Evolutionary conservation across 2,113 vertebrate species (phyloP).

Genomic region (Cynocephalus volans): DNA sequence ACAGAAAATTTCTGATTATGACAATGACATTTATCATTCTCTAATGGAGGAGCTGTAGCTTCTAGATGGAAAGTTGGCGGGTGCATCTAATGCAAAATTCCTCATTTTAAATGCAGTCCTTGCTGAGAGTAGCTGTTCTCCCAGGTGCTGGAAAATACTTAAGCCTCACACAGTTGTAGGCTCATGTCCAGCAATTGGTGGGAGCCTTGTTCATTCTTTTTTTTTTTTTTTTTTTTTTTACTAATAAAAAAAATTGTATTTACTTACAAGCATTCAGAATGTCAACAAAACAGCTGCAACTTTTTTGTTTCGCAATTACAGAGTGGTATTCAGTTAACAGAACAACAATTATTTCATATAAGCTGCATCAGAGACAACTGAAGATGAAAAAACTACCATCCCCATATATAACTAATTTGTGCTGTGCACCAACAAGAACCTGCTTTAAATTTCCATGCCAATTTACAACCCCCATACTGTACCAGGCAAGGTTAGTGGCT

Average conservation of each 20-base stretch:
- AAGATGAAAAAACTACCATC: constrained; percentile 93
- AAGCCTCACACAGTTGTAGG: background rate
- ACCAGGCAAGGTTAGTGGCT: constrained; percentile 95
- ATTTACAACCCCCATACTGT: constrained; percentile 94
- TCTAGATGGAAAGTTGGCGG: constrained; percentile 74
- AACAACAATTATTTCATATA: constrained; percentile 94
- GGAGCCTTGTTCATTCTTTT: background rate
- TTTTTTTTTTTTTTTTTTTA: too few relatives aligned
- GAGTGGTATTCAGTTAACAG: constrained; percentile 98
- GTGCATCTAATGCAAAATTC: constrained; percentile 57
- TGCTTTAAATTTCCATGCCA: constrained; percentile 91
- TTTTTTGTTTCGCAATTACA: constrained; percentile 96
- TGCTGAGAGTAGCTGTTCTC: background rate
- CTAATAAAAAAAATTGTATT: constrained; percentile 95
- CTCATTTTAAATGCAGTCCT: constrained; percentile 61
- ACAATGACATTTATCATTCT: constrained; percentile 86
- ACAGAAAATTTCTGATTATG: constrained; percentile 77
- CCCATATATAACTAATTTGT: constrained; percentile 93
- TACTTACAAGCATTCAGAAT: constrained; percentile 98
- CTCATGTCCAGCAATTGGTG: background rate
- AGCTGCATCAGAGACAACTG: constrained; percentile 94
- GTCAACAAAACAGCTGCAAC: constrained; percentile 97
- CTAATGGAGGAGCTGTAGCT: constrained; percentile 72
- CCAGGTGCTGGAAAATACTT: rapidly evolving
- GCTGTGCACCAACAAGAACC: constrained; percentile 94